Evolutionary conservation across 2,797 vertebrate genomes (phyloP).

Genomic region (Malurus leucopterus): DNA sequence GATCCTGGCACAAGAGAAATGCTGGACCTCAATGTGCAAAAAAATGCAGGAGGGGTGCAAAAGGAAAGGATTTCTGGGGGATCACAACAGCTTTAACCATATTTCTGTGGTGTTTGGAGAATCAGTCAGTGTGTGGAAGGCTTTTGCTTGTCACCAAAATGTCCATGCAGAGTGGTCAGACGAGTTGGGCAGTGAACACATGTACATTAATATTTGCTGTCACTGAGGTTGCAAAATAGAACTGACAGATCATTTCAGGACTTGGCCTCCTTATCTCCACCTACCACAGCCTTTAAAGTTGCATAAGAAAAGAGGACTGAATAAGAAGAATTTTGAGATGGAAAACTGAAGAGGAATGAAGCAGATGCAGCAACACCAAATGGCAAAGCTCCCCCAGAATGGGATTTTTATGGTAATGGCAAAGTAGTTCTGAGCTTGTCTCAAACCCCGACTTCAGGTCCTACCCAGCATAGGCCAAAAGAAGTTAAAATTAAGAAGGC

Average conservation of each 20-base stretch:
- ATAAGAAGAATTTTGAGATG: neutral
- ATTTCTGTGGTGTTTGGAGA: neutral
- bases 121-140: neutral
- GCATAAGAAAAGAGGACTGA: conserved; percentile 27
- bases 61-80: neutral
- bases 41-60: neutral
- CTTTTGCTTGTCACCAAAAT: neutral
- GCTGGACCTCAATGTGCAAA: neutral
- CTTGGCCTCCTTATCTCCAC: conserved; percentile 46
- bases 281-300: conserved; percentile 32
- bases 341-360: neutral
- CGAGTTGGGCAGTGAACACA: conserved; percentile 22
- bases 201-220: conserved; percentile 47
- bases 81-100: neutral
- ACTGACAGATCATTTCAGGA: conserved; percentile 48
- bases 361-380: neutral
- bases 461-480: conserved; percentile 18
- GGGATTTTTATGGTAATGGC: neutral
- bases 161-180: conserved; percentile 13
- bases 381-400: neutral
- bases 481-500: conserved; percentile 46
- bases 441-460: neutral
- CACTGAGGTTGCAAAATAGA: conserved; percentile 49
- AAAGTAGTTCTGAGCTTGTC: neutral
- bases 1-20: conserved; percentile 13